Conservation (phyloP, 2,888 invertebrate species). For the Machimus atricapillus region DNA sequence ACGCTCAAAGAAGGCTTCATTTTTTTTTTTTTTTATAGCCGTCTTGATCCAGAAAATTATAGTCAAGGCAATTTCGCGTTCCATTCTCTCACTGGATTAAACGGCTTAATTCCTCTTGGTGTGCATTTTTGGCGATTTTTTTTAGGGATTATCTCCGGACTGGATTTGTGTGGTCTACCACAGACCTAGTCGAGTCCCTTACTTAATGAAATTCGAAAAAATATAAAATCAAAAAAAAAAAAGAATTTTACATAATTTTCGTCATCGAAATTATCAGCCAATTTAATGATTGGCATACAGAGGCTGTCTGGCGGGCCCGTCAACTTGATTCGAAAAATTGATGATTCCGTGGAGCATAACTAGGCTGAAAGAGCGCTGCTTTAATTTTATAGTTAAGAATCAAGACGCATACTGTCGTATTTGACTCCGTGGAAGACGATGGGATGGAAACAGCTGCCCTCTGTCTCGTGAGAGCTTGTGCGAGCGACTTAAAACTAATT, state of each 20-base stretch:
- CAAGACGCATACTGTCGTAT: neutral
- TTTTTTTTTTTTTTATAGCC: neutral
- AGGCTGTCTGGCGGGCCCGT: neutral
- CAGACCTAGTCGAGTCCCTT: neutral
- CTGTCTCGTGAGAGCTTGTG: neutral
- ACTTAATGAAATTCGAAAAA: neutral
- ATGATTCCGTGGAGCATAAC: neutral
- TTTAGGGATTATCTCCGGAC: neutral
- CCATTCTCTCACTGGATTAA: neutral
- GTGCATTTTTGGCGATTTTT: neutral
- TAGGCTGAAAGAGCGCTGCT: neutral
- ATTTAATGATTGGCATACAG: neutral
- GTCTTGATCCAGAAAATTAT: neutral
- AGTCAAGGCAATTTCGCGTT: neutral
- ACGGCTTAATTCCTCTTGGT: neutral
- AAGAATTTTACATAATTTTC: neutral
- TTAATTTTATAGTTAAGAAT: neutral
- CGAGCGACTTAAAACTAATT: constrained; percentile 4
- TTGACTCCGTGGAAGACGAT: neutral
- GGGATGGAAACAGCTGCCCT: neutral
- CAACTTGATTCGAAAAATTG: neutral
- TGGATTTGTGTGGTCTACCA: neutral
- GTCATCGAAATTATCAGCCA: neutral
- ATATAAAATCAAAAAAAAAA: neutral
- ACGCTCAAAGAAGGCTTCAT: neutral